These are phyloP conservation scores for Epizoanthus ramosus DNA, from an alignment of 92 coral and sea anemone species.

Conservation along the genomic window DNA sequence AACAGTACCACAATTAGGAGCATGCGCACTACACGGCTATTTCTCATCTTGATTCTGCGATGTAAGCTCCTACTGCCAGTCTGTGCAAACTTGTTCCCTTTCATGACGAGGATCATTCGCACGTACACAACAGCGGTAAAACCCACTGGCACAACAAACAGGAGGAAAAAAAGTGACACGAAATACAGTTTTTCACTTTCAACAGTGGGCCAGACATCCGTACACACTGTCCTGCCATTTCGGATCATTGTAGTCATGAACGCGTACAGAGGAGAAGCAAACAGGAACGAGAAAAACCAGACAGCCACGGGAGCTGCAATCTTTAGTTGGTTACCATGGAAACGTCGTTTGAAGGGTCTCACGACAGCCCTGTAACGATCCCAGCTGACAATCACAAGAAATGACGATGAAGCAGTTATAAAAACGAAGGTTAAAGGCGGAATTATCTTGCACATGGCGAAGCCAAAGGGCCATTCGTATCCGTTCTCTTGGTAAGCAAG, in stretches of 20 bases:
- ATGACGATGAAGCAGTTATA: constrained; percentile 54
- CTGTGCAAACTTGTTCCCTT: constrained; percentile 18
- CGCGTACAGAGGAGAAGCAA: constrained; percentile 50
- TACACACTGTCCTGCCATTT: constrained; percentile 45
- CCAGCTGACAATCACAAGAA: constrained; percentile 49
- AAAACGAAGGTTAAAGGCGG: constrained; percentile 57
- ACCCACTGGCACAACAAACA: constrained; percentile 55
- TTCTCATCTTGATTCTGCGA: constrained; percentile 37
- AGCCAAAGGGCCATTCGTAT: constrained; percentile 63
- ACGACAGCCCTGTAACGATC: constrained; percentile 60
- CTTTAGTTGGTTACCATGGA: constrained; percentile 45
- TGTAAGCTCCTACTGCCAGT: constrained; percentile 16
- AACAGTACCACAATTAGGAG: constrained; percentile 50
- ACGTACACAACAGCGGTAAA: constrained; percentile 46
- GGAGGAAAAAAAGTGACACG: constrained; percentile 46
- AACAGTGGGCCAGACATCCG: constrained; percentile 57
- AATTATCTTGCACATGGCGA: constrained; percentile 49
- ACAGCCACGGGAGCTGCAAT: constrained; percentile 32
- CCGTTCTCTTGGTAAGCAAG: constrained; percentile 63
- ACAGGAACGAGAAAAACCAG: constrained; percentile 50
- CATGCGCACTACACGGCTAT: constrained; percentile 57
- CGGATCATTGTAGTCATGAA: constrained; percentile 37
- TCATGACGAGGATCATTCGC: constrained; percentile 42
- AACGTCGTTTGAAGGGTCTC: constrained; percentile 31
- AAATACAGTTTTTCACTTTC: constrained; percentile 46